phyloP scores from a whole-genome alignment of 2,888 invertebrate species.

The Clivina fossor region DNA sequence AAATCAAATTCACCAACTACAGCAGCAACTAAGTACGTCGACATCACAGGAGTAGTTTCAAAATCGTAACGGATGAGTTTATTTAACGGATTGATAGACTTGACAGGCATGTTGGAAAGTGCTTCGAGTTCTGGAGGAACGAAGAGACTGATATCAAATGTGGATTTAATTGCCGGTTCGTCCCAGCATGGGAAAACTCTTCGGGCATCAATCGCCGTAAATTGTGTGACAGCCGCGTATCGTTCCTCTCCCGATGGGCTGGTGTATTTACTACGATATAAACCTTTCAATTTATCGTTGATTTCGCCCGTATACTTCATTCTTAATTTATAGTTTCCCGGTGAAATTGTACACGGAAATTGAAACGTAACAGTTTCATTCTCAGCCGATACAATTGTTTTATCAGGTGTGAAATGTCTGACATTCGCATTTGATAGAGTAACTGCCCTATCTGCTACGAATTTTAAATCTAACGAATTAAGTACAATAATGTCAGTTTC shows the following conservation, averaged over 20 bases:
- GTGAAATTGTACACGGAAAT: constrained; percentile 63
- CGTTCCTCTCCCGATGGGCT: constrained; percentile 73
- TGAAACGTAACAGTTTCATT: constrained; percentile 71
- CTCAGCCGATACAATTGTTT: constrained; percentile 52
- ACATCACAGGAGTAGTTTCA: constrained; percentile 88
- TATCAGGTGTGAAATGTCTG: constrained; percentile 50
- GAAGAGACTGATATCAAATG: constrained; percentile 84
- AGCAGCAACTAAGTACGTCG: constrained; percentile 91
- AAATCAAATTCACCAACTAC: constrained; percentile 95
- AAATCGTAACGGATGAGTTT: constrained; percentile 57
- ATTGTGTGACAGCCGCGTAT: constrained; percentile 88
- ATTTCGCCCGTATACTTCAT: constrained; percentile 80
- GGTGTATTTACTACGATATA: constrained; percentile 87
- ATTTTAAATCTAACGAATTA: constrained; percentile 75
- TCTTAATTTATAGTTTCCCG: constrained; percentile 61
- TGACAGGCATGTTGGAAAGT: constrained; percentile 88
- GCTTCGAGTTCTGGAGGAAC: constrained; percentile 82
- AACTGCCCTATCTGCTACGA: constrained; percentile 64
- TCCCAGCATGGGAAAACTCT: constrained; percentile 98
- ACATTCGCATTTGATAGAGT: constrained; percentile 56
- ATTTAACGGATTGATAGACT: constrained; percentile 41
- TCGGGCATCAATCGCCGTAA: constrained; percentile 87
- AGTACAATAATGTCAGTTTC: constrained; percentile 70
- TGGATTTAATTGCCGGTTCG: constrained; percentile 94
- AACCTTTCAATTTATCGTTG: constrained; percentile 93